Evolutionary conservation across 2,113 vertebrate species (phyloP).

Genomic region (Oxygymnocypris stewartii): DNA sequence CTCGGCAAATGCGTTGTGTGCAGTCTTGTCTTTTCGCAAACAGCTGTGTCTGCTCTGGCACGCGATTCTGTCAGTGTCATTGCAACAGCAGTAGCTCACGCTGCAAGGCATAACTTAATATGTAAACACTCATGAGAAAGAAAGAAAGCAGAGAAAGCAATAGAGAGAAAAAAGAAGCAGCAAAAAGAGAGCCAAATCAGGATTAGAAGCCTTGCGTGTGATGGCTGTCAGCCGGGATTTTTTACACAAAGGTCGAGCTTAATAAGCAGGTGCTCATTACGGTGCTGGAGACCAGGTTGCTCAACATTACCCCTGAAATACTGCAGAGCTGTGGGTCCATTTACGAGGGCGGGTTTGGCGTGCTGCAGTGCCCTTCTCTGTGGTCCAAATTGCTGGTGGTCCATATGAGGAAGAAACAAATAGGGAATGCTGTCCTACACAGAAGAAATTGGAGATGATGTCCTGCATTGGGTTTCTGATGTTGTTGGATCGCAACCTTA

Average conservation of each 20-base stretch:
- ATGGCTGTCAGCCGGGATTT: constrained; percentile 42
- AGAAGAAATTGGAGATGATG: constrained; percentile 19
- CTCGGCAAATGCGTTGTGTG: constrained; percentile 36
- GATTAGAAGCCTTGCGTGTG: constrained; percentile 48
- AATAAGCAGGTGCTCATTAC: constrained; percentile 62
- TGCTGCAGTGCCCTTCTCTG: constrained; percentile 41
- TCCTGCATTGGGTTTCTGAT: constrained; percentile 37
- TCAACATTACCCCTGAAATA: constrained; percentile 47
- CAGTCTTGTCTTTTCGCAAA: constrained; percentile 37
- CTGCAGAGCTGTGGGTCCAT: constrained; percentile 43
- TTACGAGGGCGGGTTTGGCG: constrained; percentile 54
- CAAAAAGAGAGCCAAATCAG: constrained; percentile 35
- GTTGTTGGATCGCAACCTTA: constrained; percentile 29
- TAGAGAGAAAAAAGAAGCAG: background rate
- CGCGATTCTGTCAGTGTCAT: constrained; percentile 32
- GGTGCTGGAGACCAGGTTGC: constrained; percentile 45
- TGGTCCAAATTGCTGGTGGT: constrained; percentile 58
- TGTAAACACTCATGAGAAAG: constrained; percentile 35
- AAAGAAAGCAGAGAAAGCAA: constrained; percentile 15
- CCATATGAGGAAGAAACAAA: constrained; percentile 38
- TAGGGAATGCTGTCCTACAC: constrained; percentile 27
- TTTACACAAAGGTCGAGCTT: constrained; percentile 48
- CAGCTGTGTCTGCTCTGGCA: constrained; percentile 24
- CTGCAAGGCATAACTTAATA: constrained; percentile 32
- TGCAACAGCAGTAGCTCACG: constrained; percentile 36